Conservation (phyloP, 2,888 invertebrate genomes). For the Sussaba pulchella region DNA sequence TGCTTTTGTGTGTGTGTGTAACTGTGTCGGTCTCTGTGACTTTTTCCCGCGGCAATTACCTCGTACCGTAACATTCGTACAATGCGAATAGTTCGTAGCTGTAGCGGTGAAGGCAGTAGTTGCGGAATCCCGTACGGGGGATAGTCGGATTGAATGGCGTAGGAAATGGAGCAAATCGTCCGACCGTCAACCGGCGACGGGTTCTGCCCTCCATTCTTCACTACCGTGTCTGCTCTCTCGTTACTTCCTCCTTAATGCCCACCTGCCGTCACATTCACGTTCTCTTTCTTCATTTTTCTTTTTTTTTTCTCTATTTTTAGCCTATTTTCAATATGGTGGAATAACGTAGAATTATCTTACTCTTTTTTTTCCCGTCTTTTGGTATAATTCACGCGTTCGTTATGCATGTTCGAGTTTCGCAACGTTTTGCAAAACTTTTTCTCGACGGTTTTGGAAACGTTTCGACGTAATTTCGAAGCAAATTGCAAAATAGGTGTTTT, state of each 20-base stretch:
- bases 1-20: background rate
- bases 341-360: conserved; percentile 35
- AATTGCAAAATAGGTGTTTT: background rate
- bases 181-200: conserved; percentile 48
- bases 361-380: background rate
- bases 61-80: conserved; percentile 31
- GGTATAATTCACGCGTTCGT: background rate
- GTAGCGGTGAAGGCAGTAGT: conserved; percentile 29
- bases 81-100: conserved; percentile 38
- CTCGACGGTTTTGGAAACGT: background rate
- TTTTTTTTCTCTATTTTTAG: background rate
- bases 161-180: conserved; percentile 60
- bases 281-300: conserved; percentile 16
- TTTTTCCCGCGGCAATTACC: conserved; percentile 57
- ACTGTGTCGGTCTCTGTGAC: conserved; percentile 19
- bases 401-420: background rate
- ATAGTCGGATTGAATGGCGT: conserved; percentile 40
- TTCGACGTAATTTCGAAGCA: background rate
- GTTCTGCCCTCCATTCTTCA: conserved; percentile 39
- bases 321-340: background rate
- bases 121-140: conserved; percentile 34
- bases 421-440: background rate
- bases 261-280: conserved; percentile 35
- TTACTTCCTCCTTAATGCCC: conserved; percentile 40
- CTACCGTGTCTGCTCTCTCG: conserved; percentile 43